Evolutionary conservation across 2,888 invertebrate genomes (phyloP).

Genomic region (Charanyca ferruginea): DNA sequence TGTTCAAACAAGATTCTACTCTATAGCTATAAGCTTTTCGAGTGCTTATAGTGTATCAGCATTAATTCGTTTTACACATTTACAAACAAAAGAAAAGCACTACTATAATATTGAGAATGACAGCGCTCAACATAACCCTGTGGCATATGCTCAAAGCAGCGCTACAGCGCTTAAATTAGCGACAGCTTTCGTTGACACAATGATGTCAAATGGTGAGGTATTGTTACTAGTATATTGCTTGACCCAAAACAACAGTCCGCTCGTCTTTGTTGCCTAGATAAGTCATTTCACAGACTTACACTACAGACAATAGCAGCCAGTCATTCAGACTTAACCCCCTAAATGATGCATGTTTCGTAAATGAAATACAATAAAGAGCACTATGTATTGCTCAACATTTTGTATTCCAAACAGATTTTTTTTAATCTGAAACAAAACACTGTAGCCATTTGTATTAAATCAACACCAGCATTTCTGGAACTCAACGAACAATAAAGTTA

Average conservation of each 20-base stretch:
- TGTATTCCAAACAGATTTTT: constrained; percentile 1
- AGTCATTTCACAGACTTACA: background rate
- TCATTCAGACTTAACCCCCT: background rate
- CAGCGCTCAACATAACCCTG: background rate
- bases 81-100: background rate
- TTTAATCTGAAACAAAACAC: constrained; percentile 4
- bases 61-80: background rate
- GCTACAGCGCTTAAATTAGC: background rate
- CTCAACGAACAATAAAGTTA: constrained; percentile 18
- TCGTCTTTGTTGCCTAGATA: background rate
- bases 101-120: too few species aligned
- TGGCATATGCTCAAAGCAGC: background rate
- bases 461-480: constrained; percentile 5
- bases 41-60: background rate
- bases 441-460: constrained; percentile 2
- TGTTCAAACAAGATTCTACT: constrained; percentile 1
- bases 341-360: background rate
- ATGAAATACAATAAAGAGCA: background rate
- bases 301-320: background rate
- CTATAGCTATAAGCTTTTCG: background rate
- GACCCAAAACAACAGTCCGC: background rate
- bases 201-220: background rate
- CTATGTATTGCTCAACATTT: too few species aligned
- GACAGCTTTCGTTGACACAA: background rate
- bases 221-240: constrained; percentile 10